Evolutionary conservation across 2,113 vertebrate species (phyloP), one percentile per base, ranked within the genome.

Genomic region (Corythaeola cristata): DNA sequence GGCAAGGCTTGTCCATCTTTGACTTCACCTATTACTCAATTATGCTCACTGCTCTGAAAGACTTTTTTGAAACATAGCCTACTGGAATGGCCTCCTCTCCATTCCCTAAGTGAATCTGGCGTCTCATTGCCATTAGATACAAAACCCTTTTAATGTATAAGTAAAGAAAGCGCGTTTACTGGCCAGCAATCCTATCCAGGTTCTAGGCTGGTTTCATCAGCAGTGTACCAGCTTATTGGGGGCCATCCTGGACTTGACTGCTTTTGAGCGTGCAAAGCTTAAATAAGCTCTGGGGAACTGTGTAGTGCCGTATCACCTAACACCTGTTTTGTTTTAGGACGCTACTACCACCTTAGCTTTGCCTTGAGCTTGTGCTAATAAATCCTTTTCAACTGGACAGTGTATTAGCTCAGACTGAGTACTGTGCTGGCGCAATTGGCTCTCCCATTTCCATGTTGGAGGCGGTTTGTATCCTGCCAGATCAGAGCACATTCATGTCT

Each of bases 241-340:
- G 41, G 14, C 41, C 41, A 44, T 44, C 12, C 41, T 44, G 41
- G 41, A 44, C 41, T 44, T 44, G 10, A 12, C 41, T 44, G 41
- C 41, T 44, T 44, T 44, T 44, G 14, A 14, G 41, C 12, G 41
- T 44, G 41, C 41, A 44, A 44, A 44, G 58, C 45, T 37, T 47
- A 30, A 49, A 41, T 11, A 32, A 50, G 10, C 47, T 39, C 26
- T n/a, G 37, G 20, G 41, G 49, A 18, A 49, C 16, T 11, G 41
- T 44, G 41, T 56, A 28, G 24, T 33, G 59, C 21, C 77, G 37
- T 9, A 12, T 33, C 2, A 4, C 30, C 33, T 24, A 35, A 49
- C 50, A 19, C 9, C 18, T 26, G 5, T 44, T 80, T 37, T 68
- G n/a, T 62, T 85, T 30, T 67, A 98, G 98, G 98, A 50, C 97